These are phyloP conservation scores for Zygothrica quintamaculata DNA, from an alignment of 2,888 invertebrate species.

Conservation along the genomic window DNA sequence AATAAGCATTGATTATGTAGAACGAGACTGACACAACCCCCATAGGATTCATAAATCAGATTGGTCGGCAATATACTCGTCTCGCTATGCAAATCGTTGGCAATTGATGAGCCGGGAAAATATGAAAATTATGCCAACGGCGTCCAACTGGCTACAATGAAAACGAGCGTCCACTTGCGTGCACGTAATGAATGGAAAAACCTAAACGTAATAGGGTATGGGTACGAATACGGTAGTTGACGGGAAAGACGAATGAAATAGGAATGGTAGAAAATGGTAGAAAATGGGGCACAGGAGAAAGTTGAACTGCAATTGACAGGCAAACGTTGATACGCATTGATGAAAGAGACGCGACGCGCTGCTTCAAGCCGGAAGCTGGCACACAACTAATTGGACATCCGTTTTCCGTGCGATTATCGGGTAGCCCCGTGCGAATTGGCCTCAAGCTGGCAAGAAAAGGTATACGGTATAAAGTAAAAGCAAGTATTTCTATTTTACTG, in stretches of 20 bases:
- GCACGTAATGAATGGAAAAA: slow-evolving; percentile 53
- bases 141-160: slow-evolving; percentile 58
- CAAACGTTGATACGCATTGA: slow-evolving; percentile 66
- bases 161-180: slow-evolving; percentile 26
- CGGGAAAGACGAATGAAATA: not conserved
- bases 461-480: slow-evolving; percentile 45
- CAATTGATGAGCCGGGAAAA: slow-evolving; percentile 66
- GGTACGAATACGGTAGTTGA: slow-evolving; percentile 25
- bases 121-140: slow-evolving; percentile 75
- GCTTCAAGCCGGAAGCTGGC: slow-evolving; percentile 79
- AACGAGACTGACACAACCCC: slow-evolving; percentile 19
- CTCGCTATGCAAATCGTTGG: slow-evolving; percentile 62
- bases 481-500: slow-evolving; percentile 62
- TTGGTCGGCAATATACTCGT: slow-evolving; percentile 13
- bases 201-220: slow-evolving; percentile 8
- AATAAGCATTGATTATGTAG: slow-evolving; percentile 74
- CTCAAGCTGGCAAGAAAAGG: slow-evolving; percentile 23
- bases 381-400: slow-evolving; percentile 83
- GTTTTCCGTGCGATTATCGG: slow-evolving; percentile 80
- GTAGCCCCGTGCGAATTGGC: slow-evolving; percentile 22
- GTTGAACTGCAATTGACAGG: slow-evolving; percentile 74
- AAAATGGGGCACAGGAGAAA: slow-evolving; percentile 11
- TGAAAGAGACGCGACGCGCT: slow-evolving; percentile 41
- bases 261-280: not conserved
- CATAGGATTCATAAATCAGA: slow-evolving; percentile 50